A percentile compares a stretch with the other conserved stretches of the same genome.
These are phyloP conservation scores for Eidolon helvum DNA, from an alignment of 2,113 vertebrate species.

Conservation along the genomic window DNA sequence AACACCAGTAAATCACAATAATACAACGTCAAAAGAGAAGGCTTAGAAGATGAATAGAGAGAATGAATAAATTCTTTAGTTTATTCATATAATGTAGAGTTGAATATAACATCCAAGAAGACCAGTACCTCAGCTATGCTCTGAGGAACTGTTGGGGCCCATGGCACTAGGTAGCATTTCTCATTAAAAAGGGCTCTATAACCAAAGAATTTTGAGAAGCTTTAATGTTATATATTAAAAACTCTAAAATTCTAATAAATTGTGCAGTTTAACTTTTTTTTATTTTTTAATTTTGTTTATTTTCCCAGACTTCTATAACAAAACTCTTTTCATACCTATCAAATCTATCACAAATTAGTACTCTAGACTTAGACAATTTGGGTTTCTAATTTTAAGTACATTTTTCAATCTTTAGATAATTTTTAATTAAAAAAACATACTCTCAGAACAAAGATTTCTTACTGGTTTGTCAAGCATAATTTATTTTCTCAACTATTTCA, in stretches of 20 bases:
- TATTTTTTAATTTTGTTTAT: constrained; percentile 25
- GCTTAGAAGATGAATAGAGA: not conserved
- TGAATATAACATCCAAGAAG: not conserved
- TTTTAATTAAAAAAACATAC: not conserved
- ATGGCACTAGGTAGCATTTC: not conserved
- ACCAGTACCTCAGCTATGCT: not conserved
- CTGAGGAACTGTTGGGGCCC: not conserved
- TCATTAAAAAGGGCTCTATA: not conserved
- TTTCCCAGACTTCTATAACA: not conserved
- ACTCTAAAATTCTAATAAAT: not conserved
- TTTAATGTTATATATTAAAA: not conserved
- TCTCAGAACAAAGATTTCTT: not conserved
- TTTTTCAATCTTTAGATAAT: not conserved
- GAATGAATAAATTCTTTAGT: not conserved
- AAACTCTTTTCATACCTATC: not conserved
- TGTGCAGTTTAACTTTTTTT: not conserved
- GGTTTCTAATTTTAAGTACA: constrained; percentile 8
- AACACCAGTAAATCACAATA: not conserved
- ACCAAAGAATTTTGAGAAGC: not conserved
- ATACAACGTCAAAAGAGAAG: not conserved
- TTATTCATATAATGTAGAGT: not conserved
- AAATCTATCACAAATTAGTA: not conserved
- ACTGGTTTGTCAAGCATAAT: not conserved
- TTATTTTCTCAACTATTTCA: constrained; percentile 1
- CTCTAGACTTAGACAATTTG: not conserved